Conservation (phyloP, 1,140 invertebrate genomes). For the Neodiprion fabricii region DNA sequence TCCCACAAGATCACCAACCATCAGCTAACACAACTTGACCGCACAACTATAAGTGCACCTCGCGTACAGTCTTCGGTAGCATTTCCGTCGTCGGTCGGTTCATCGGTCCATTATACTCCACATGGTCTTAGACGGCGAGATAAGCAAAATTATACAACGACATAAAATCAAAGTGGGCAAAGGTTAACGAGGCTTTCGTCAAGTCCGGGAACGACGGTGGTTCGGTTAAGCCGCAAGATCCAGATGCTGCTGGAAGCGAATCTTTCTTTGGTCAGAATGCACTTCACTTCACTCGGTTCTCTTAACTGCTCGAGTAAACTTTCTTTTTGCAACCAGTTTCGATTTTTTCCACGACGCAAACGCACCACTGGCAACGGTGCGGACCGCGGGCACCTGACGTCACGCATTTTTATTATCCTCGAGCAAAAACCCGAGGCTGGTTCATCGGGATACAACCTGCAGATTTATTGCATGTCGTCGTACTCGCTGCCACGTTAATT, state of each 20-base stretch:
- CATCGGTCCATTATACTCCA: no score
- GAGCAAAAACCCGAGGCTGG: not conserved
- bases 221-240: not conserved
- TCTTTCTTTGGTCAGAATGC: not conserved
- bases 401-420: not conserved
- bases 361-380: no score
- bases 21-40: conserved; percentile 5
- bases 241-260: not conserved
- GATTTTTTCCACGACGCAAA: not conserved
- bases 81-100: not conserved
- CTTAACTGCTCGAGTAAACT: not conserved
- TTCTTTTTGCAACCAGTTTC: conserved; percentile 7
- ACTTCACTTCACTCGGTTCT: not conserved
- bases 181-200: no score
- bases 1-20: conserved; percentile 3
- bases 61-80: not conserved
- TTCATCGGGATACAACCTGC: not conserved
- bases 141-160: no score
- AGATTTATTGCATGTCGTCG: not conserved
- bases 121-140: no score
- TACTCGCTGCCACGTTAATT: not conserved
- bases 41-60: not conserved
- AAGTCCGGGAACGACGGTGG: no score
- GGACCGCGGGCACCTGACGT: no score
- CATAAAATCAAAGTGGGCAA: no score